Evolutionary conservation across 2,797 vertebrate species (phyloP).

Genomic region (Sebastiscus albofasciatus): DNA sequence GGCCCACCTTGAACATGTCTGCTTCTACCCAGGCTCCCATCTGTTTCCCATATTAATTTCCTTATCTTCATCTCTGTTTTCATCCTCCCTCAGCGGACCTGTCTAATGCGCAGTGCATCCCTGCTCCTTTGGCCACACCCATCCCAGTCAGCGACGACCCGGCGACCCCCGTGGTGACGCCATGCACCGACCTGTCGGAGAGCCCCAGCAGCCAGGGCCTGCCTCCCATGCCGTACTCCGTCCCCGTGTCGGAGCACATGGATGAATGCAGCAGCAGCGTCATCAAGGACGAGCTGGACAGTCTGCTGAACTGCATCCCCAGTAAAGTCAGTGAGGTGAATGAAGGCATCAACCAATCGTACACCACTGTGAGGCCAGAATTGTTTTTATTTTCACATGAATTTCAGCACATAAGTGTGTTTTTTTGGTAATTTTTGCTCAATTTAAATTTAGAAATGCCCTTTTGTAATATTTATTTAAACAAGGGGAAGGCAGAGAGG

Average conservation of each 20-base stretch:
- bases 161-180: conserved; percentile 76
- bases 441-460: background rate
- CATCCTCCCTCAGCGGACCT: conserved; percentile 65
- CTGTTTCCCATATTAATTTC: background rate
- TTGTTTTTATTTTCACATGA: background rate
- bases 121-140: conserved; percentile 86
- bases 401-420: background rate
- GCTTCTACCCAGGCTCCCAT: background rate
- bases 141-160: conserved; percentile 86
- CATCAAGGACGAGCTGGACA: conserved; percentile 91
- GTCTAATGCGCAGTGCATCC: conserved; percentile 87
- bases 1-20: background rate
- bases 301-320: conserved; percentile 89
- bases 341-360: background rate
- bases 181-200: conserved; percentile 82
- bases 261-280: conserved; percentile 89
- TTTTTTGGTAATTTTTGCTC: background rate
- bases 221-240: conserved; percentile 83
- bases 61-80: background rate
- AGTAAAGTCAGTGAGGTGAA: conserved; percentile 84
- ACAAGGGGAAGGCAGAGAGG: background rate
- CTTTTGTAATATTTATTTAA: background rate
- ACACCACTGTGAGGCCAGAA: background rate
- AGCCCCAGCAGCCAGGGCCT: conserved; percentile 80
- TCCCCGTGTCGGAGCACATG: conserved; percentile 91